phyloP scores from a whole-genome alignment of 2,888 invertebrate genomes.

The Elysia crispata region DNA sequence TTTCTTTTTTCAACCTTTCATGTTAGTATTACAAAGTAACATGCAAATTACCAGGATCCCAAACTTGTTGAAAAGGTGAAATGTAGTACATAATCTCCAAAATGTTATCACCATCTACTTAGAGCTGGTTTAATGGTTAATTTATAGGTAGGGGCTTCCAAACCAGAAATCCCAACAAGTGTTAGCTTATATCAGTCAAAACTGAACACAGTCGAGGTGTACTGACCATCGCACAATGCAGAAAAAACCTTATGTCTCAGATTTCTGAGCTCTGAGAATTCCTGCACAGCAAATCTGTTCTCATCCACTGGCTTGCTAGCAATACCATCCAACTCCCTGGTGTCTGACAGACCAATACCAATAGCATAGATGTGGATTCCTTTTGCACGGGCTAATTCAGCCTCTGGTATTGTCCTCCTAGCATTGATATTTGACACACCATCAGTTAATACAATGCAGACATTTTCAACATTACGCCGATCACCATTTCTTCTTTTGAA shows the following conservation, averaged over 20 bases:
- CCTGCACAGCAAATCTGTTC: slow-evolving; percentile 60
- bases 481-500: slow-evolving; percentile 67
- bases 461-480: slow-evolving; percentile 62
- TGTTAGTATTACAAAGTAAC: no score
- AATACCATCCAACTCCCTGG: slow-evolving; percentile 63
- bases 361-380: slow-evolving; percentile 58
- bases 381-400: slow-evolving; percentile 54
- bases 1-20: no score
- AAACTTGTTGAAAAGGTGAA: no score
- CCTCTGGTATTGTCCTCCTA: slow-evolving; percentile 67
- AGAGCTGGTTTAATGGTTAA: no score
- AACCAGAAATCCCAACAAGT: no score
- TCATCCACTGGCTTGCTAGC: slow-evolving; percentile 59
- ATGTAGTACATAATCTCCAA: no score
- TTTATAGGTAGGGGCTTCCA: no score
- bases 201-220: no score
- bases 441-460: slow-evolving; percentile 70
- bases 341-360: slow-evolving; percentile 63
- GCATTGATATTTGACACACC: slow-evolving; percentile 71
- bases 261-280: slow-evolving; percentile 59
- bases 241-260: slow-evolving; percentile 58
- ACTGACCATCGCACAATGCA: slow-evolving; percentile 48
- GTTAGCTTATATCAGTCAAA: no score
- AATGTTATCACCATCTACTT: no score
- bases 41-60: no score